Evolutionary conservation across 2,888 invertebrate genomes (phyloP).

Genomic region (Drosophila helvetica): DNA sequence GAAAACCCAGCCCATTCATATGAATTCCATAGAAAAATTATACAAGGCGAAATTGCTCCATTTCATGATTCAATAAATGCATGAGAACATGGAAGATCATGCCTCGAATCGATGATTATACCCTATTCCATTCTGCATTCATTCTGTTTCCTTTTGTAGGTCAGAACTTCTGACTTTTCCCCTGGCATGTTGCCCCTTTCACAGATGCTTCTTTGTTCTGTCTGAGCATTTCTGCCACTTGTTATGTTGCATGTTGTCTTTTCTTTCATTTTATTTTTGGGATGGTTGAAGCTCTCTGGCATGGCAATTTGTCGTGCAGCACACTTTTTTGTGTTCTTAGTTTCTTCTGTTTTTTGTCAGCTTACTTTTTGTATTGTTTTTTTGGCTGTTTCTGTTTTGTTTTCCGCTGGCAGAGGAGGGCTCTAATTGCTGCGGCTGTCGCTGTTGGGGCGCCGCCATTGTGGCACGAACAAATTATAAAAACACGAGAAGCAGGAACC

Average conservation of each 20-base stretch:
- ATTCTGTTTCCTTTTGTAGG: not conserved
- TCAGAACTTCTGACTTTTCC: not conserved
- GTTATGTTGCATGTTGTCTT: constrained; percentile 36
- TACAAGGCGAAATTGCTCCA: too few species aligned
- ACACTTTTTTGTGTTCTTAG: constrained; percentile 30
- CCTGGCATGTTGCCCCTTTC: not conserved
- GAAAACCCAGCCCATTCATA: too few species aligned
- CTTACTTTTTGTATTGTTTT: constrained; percentile 10
- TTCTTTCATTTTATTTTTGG: constrained; percentile 29
- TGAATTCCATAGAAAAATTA: too few species aligned
- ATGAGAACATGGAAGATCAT: too few species aligned
- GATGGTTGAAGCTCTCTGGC: constrained; percentile 37
- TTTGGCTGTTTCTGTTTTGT: constrained; percentile 32
- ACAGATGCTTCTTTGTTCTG: not conserved
- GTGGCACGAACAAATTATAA: constrained; percentile 53
- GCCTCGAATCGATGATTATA: too few species aligned
- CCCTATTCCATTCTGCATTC: not conserved
- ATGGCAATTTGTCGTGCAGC: constrained; percentile 41
- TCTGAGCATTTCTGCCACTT: constrained; percentile 1
- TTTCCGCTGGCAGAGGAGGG: constrained; percentile 32
- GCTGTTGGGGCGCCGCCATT: constrained; percentile 52
- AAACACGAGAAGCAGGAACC: constrained; percentile 39
- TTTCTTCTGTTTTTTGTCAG: constrained; percentile 23
- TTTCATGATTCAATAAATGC: too few species aligned
- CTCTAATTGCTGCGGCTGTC: constrained; percentile 68